Conservation (phyloP, 2,888 invertebrate genomes). For the Limnephilus rhombicus region DNA sequence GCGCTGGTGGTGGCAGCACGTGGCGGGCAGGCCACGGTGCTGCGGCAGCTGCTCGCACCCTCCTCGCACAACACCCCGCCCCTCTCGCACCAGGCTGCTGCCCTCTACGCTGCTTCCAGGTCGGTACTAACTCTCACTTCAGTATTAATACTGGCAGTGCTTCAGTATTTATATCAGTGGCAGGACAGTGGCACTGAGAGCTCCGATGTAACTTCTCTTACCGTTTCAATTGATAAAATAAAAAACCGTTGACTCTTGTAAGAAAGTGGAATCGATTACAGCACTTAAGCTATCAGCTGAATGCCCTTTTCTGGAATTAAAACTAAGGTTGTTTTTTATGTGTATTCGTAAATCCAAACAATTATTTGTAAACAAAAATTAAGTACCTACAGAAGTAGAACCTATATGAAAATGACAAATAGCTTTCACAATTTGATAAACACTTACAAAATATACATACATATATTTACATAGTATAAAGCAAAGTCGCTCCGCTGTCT, state of each 20-base stretch:
- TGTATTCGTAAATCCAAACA: no score
- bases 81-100: constrained; percentile 61
- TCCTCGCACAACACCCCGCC: constrained; percentile 58
- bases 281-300: background rate
- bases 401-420: no score
- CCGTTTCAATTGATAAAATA: background rate
- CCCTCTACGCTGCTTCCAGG: constrained; percentile 65
- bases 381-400: no score
- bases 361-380: no score
- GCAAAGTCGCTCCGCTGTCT: no score
- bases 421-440: no score
- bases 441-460: no score
- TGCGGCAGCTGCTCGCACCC: constrained; percentile 62
- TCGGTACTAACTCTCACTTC: constrained; percentile 19
- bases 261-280: background rate
- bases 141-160: background rate
- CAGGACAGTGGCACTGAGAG: background rate
- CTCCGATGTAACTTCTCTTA: background rate
- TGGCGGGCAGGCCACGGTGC: constrained; percentile 63
- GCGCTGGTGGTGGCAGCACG: constrained; percentile 66
- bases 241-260: background rate
- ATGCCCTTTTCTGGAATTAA: background rate
- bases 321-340: background rate
- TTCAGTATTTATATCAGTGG: background rate
- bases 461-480: no score